Evolutionary conservation across 92 coral and sea anemone genomes (phyloP).

Genomic region (Phenganax marumi): DNA sequence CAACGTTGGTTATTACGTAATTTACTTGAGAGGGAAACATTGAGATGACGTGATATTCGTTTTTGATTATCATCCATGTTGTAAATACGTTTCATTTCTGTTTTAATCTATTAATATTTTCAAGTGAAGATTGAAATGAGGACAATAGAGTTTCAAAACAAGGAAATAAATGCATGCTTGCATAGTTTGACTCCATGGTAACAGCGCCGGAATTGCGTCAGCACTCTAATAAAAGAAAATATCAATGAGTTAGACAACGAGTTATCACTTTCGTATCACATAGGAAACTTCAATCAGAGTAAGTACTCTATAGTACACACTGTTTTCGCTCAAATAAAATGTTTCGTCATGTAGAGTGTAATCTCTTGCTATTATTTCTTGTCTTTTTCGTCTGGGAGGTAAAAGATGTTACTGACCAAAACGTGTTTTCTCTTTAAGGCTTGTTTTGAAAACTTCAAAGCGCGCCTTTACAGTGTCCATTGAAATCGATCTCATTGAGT

Average conservation of each 20-base stretch:
- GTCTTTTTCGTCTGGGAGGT: background rate
- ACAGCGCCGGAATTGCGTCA: slow-evolving; percentile 29
- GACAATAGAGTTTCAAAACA: background rate
- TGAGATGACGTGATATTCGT: background rate
- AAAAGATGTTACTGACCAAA: slow-evolving; percentile 18
- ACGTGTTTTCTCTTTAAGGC: slow-evolving; percentile 25
- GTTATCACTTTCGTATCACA: background rate
- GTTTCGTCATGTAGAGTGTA: background rate
- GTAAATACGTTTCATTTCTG: background rate
- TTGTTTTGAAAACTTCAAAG: slow-evolving; percentile 12
- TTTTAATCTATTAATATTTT: background rate
- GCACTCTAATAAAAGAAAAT: slow-evolving; percentile 13
- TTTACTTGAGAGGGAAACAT: too few species aligned
- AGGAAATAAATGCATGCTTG: background rate
- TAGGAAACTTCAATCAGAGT: background rate
- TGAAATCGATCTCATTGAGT: slow-evolving; percentile 10
- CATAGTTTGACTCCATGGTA: slow-evolving; percentile 2
- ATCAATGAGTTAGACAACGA: background rate
- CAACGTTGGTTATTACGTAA: too few species aligned
- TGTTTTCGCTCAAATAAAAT: background rate
- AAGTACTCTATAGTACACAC: background rate
- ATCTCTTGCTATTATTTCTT: background rate
- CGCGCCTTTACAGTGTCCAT: slow-evolving; percentile 17
- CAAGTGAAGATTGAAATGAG: background rate
- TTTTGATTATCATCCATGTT: background rate